phyloP scores from a whole-genome alignment of 1,140 invertebrate species.

The Apis cerana region DNA sequence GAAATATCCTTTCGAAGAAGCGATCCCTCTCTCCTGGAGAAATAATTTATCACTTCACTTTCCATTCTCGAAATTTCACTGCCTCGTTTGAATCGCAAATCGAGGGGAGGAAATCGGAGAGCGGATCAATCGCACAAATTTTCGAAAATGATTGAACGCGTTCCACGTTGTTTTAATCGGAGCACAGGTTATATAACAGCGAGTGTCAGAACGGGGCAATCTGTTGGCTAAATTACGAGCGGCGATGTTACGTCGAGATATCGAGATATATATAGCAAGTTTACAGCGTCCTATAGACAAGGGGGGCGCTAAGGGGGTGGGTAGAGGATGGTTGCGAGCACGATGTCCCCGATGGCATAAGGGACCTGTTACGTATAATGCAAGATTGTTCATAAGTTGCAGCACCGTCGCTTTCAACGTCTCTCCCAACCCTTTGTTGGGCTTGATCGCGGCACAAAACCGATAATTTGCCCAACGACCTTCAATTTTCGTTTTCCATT shows the following conservation, averaged over 20 bases:
- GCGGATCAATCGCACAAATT: too few relatives aligned
- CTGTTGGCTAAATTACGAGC: slow-evolving; percentile 45
- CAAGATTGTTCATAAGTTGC: slow-evolving; percentile 32
- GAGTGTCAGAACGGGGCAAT: slow-evolving; percentile 11
- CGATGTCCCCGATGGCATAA: slow-evolving; percentile 8
- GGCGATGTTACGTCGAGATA: slow-evolving; percentile 18
- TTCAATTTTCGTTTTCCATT: neutral
- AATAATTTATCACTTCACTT: neutral
- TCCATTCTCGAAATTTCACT: neutral
- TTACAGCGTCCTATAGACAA: slow-evolving; percentile 7
- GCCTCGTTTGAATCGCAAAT: neutral
- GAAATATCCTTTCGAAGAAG: neutral
- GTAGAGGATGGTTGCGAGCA: neutral
- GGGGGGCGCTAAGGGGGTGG: neutral
- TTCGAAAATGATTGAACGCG: neutral
- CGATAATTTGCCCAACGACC: too few relatives aligned
- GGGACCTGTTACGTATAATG: slow-evolving; percentile 28
- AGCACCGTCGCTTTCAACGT: neutral
- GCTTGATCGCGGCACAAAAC: neutral
- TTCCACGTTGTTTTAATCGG: too few relatives aligned
- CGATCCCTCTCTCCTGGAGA: neutral
- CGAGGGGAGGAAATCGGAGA: too few relatives aligned
- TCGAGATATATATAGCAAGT: slow-evolving; percentile 18
- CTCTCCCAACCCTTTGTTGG: neutral
- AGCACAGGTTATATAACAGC: neutral